Base-by-base conservation (phyloP, 1,140 invertebrate genomes). In the Lutraria rhynchaena region DNA sequence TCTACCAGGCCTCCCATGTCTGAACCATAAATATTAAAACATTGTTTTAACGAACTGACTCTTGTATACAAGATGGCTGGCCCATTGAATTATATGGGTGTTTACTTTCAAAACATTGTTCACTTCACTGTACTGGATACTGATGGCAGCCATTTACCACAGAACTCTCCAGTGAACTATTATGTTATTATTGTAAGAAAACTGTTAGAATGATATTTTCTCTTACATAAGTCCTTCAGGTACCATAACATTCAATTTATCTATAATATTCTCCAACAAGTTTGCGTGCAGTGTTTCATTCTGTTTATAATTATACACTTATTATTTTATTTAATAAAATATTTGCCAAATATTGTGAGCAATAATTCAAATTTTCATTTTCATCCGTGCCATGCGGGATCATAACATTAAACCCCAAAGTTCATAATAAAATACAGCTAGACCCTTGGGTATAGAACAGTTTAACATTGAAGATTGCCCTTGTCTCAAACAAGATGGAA, bases 301-400 rank as follows among this genome's bases (percentile, higher is more conserved):
- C n/a, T 31, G 55, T 24, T n/a, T 46, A 57, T 67, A 65, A 77
- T 77, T 77, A 65, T n/a, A 35, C 33, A n/a, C 27, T 65, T 77
- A 77, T 76, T 61, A 31, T 63, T 60, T 63, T 67, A 77, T 77
- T 77, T 77, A 77, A 77, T 77, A 77, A 65, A 73, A 51, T 77
- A 67, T 77, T 67, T 77, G 75, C 75, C 60, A 55, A 67, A 41
- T 51, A 51, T 75, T 77, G 63, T 58, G 60, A 63, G 60, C 61
- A 44, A 67, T 77, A 77, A 55, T 63, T 77, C 61, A 65, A 51
- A 55, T 77, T 51, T 77, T 77, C 37, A 53, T 41, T 65, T 65
- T 77, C 51, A 9, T 24, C 24, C 31, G 24, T 55, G 49, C 35
- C 61, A 65, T 41, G 53, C 31, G 51, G 75, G 75, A 27, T 31